Base-by-base conservation (phyloP, 2,797 vertebrate genomes). In the Eutrigla gurnardus region DNA sequence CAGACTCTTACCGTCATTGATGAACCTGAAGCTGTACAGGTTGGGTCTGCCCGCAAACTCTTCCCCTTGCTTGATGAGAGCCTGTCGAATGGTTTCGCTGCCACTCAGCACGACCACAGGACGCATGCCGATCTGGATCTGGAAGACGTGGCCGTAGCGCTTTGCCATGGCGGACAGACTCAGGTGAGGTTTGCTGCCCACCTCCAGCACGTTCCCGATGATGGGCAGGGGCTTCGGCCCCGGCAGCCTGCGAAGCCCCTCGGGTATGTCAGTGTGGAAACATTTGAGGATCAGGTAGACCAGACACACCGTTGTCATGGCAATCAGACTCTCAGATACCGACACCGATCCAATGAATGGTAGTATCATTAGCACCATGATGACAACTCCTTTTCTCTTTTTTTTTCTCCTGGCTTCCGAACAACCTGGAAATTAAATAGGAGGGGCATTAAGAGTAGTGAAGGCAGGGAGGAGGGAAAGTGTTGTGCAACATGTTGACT, bases 51-150 rank as follows among this genome's bases (percentile, higher is more conserved):
- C 95, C 3, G 96, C 75, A 67, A 99, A 99, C 1, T 96, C 97
- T 0, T 97, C 96, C 0, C 94, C 97, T 82, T 98, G 96, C 81
- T 91, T 95, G 82, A 97, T 86, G 67, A 99, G 93, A 1, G 98
- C 98, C 82, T 97, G 96, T 4, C 75, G 90, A 67, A 98, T 82
- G 8, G 94, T 95, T 6, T 97, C 95, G 12, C 71, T 83, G 37
- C 96, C 94, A 0, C 95, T 96, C 67, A 99, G 91, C 79, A 99
- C 96, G 10, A 98, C 81, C n/a, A 99, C 96, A 0, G 96, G 96
- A 0, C 93, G 96, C 46, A 70, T 93, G 69, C 98, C 98, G 0
- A 99, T 96, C 73, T 91, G 94, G 63, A 99, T 91, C 93, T 96
- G 94, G 87, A 96, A 93, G 54, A 99, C 88, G 0, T 96, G 86